Evolutionary conservation across 1,140 invertebrate species (phyloP).

Genomic region (Ceratosolen fusciceps): DNA sequence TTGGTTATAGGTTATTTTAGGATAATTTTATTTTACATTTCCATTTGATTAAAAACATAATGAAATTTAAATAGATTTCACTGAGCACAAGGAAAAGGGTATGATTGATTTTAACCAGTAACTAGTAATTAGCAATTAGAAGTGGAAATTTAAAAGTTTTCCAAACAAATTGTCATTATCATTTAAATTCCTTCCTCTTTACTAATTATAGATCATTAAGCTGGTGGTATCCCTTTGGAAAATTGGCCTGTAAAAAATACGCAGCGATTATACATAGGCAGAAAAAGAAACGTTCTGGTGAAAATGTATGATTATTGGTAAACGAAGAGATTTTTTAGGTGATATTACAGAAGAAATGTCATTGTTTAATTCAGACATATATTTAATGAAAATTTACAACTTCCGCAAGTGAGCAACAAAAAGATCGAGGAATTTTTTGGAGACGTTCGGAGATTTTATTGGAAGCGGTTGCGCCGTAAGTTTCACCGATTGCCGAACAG

Average conservation of each 20-base stretch:
- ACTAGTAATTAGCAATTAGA: background rate
- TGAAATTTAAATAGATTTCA: background rate
- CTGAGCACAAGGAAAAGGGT: background rate
- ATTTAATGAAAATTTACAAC: background rate
- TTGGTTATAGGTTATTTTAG: background rate
- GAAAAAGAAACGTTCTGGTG: background rate
- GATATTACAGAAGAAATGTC: background rate
- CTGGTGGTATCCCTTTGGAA: background rate
- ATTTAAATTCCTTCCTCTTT: background rate
- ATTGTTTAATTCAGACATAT: background rate
- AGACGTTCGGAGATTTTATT: background rate
- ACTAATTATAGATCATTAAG: background rate
- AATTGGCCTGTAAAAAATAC: background rate
- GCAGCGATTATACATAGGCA: background rate
- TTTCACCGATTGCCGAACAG: too few relatives aligned
- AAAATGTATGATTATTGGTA: background rate
- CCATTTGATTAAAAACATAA: background rate
- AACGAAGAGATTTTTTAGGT: background rate
- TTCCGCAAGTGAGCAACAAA: background rate
- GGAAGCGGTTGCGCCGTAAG: background rate
- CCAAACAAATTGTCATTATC: background rate
- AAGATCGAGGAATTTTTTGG: background rate
- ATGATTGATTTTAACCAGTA: background rate
- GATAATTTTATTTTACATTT: constrained; percentile 10
- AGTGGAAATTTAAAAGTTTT: background rate